A percentile compares a stretch with the other conserved stretches of the same genome.
phyloP scores from a whole-genome alignment of 2,113 vertebrate species.

The Ameiurus melas region DNA sequence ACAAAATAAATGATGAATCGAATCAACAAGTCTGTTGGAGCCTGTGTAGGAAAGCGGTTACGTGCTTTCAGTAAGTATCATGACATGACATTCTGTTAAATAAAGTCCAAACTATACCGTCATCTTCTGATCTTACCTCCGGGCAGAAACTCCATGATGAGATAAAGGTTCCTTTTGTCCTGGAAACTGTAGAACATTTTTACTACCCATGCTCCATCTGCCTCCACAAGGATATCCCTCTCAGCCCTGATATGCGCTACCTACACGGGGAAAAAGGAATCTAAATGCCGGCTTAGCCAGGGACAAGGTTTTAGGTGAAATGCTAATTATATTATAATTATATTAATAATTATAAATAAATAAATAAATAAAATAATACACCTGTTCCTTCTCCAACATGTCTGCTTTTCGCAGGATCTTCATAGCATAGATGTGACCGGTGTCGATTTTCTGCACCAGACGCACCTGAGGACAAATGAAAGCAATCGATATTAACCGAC shows the following conservation, averaged over 20 bases:
- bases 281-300: background rate
- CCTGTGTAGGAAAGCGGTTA: background rate
- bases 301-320: background rate
- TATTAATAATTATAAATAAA: background rate
- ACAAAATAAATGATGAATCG: background rate
- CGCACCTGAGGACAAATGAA: slow-evolving; percentile 78
- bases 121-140: slow-evolving; percentile 78
- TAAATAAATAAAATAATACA: slow-evolving; percentile 52
- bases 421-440: slow-evolving; percentile 98
- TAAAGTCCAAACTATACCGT: background rate
- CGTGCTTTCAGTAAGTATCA: background rate
- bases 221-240: slow-evolving; percentile 96
- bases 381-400: slow-evolving; percentile 99
- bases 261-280: slow-evolving; percentile 61
- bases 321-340: background rate
- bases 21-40: background rate
- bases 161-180: slow-evolving; percentile 97
- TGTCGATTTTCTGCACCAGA: slow-evolving; percentile 98
- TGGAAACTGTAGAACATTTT: slow-evolving; percentile 99
- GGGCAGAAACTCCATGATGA: slow-evolving; percentile 98
- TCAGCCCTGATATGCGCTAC: slow-evolving; percentile 97
- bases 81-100: background rate
- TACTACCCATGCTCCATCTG: slow-evolving; percentile 96
- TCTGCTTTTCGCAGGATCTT: slow-evolving; percentile 97
- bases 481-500: background rate